Evolutionary conservation across 2,888 invertebrate genomes (phyloP).

Genomic region (Melieria omissa): DNA sequence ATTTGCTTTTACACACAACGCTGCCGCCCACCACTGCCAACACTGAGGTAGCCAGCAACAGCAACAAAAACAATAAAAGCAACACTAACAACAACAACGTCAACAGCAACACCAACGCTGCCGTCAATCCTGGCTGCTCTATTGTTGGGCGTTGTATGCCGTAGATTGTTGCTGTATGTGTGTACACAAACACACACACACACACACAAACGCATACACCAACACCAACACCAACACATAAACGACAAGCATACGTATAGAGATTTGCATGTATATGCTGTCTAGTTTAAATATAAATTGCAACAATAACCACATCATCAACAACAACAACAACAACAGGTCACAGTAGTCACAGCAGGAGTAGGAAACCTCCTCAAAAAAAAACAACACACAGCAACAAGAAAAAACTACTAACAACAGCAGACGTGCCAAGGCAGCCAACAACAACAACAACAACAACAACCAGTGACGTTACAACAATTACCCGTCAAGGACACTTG

Average conservation of each 20-base stretch:
- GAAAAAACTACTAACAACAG: not conserved
- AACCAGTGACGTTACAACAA: not conserved
- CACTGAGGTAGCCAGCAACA: constrained; percentile 5
- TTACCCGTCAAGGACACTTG: constrained; percentile 36
- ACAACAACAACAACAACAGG: constrained; percentile 29
- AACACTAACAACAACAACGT: constrained; percentile 16
- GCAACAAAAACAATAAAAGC: constrained; percentile 12
- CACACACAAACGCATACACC: constrained; percentile 1
- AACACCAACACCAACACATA: not conserved
- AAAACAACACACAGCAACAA: not conserved
- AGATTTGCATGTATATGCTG: constrained; percentile 17
- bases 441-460: constrained; percentile 14
- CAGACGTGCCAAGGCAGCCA: not conserved
- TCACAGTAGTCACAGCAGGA: not conserved
- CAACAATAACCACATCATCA: constrained; percentile 38
- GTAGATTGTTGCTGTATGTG: not conserved
- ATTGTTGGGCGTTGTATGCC: constrained; percentile 8
- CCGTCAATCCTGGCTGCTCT: too few species aligned
- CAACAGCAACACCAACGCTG: constrained; percentile 5
- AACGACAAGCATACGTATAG: not conserved
- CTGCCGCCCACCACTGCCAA: constrained; percentile 2
- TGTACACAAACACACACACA: not conserved
- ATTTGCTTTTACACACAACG: constrained; percentile 4
- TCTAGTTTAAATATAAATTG: constrained; percentile 18
- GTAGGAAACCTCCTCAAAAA: not conserved